Evolutionary conservation across 2,888 invertebrate genomes (phyloP), one percentile per base, ranked within the genome.

Genomic region (Caenorhabditis plicata): DNA sequence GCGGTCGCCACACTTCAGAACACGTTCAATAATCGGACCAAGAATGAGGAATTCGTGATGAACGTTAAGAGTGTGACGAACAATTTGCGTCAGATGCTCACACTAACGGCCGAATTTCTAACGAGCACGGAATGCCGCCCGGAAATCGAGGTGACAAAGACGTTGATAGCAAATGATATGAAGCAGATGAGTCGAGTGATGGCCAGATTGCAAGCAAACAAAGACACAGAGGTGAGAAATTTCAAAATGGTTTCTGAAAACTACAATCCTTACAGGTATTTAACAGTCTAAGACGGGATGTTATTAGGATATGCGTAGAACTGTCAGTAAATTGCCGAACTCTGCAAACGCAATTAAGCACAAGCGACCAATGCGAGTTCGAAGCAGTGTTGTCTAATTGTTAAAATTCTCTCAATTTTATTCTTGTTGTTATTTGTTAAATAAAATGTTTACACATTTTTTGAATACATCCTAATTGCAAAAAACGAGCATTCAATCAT

Each of bases 141-240:
- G 1, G 55, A 66, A 39, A 55, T 65, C 2, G 70, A 70, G 27
- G 61, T 60, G 52, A 64, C 64, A 13, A 67, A 70, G 41, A 60
- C 65, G 8, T 47, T 70, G 36, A 68, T 70, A 17, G 64, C 64
- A 1, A 70, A 70, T 49, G 70, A 70, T 48, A 70, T 70, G 70
- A 60, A 60, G 31, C 70, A 68, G 38, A 68, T 70, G 70, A 63
- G 63, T 48, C 49, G 62, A n/a, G 63, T 66, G 9, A 67, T 70
- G 67, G 57, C 64, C 11, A 60, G 58, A 32, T 33, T 69, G 20
- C 55, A 56, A 33, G 47, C 44, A 4, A 51, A 64, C 26, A n/a
- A 41, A 20, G 9, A 26, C 13, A n/a, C n/a, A n/a, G n/a, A n/a
- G n/a, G n/a, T n/a, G n/a, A n/a, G n/a, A n/a, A n/a, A n/a, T n/a